These are phyloP conservation scores for Melanaphis sacchari DNA, from an alignment of 1,140 invertebrate genomes.

Conservation along the genomic window DNA sequence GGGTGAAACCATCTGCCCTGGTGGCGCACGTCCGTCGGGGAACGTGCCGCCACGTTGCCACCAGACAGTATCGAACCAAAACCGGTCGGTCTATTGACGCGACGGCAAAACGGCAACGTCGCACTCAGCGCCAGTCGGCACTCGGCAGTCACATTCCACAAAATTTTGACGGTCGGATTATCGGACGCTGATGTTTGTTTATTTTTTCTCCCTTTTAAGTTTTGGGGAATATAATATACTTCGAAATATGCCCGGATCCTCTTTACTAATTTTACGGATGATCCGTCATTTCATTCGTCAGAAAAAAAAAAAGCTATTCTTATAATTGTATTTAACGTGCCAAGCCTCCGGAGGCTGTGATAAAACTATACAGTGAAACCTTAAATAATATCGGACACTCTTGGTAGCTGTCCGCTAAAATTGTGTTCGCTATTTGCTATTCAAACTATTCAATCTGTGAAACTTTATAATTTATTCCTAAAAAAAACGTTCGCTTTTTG, in stretches of 20 bases:
- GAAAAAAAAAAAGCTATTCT: not conserved
- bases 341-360: not conserved
- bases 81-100: constrained; percentile 26
- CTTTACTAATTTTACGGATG: not conserved
- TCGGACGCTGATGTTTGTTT: not conserved
- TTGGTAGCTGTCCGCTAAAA: no score
- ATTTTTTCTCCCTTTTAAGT: not conserved
- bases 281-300: not conserved
- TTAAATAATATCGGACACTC: no score
- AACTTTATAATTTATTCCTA: no score
- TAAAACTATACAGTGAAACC: no score
- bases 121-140: constrained; percentile 23
- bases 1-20: constrained; percentile 38
- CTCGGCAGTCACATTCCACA: constrained; percentile 38
- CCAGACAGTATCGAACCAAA: not conserved
- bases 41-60: constrained; percentile 57
- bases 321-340: not conserved
- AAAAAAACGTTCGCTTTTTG: no score
- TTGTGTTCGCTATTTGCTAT: no score
- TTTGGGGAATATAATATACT: not conserved
- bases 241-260: not conserved
- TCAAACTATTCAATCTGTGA: no score
- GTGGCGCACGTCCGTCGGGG: not conserved
- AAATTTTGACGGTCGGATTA: constrained; percentile 17
- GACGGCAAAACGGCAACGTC: constrained; percentile 11